Conservation (phyloP, 2,113 vertebrate species). For the Dipodomys spectabilis region DNA sequence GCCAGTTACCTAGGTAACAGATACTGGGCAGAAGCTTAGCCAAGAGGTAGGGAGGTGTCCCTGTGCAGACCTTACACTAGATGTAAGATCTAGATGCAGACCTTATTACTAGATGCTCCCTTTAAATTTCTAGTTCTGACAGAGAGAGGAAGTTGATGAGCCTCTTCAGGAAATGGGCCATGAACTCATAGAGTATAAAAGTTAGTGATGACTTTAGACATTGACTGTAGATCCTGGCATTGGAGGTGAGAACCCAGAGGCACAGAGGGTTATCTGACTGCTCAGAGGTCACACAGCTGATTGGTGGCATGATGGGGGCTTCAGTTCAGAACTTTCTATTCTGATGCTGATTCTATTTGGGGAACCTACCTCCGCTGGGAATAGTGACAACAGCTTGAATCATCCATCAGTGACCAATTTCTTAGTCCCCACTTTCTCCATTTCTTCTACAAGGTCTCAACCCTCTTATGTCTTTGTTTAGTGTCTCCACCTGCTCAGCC, state of each 20-base stretch:
- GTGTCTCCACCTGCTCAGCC: neutral
- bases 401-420: neutral
- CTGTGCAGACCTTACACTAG: no score
- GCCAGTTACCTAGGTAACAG: no score
- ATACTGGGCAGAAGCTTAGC: no score
- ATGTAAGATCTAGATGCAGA: no score
- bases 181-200: neutral
- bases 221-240: neutral
- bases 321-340: neutral
- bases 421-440: no score
- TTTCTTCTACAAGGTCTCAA: neutral
- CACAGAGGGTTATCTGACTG: no score
- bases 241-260: neutral
- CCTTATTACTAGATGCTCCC: no score
- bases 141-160: neutral
- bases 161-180: neutral
- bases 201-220: neutral
- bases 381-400: rapidly evolving
- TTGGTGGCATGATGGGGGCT: no score
- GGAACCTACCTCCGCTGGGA: neutral
- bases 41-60: no score
- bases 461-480: neutral
- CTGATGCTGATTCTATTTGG: neutral
- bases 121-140: neutral
- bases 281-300: neutral